A percentile compares a stretch with the other conserved stretches of the same genome.
Evolutionary conservation across 2,888 invertebrate genomes (phyloP).

Genomic region (Sarcophaga subvicina): DNA sequence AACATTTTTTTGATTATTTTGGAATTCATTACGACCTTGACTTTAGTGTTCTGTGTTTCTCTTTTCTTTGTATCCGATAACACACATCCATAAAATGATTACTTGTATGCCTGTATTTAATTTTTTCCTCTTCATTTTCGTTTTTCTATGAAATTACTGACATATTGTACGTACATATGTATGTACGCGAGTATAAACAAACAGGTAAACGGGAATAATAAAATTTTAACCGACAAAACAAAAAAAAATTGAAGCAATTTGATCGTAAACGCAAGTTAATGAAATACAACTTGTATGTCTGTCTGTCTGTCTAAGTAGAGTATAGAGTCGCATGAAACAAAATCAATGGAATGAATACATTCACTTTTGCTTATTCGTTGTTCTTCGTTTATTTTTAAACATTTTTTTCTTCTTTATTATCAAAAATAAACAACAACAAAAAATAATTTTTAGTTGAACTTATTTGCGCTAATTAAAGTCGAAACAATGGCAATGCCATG

Average conservation of each 20-base stretch:
- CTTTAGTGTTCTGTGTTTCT: slow-evolving; percentile 38
- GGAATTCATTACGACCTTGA: slow-evolving; percentile 61
- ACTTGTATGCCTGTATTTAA: background rate
- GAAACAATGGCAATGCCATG: too few species aligned
- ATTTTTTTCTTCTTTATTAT: slow-evolving; percentile 64
- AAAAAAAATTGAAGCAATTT: slow-evolving; percentile 24
- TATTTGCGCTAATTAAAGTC: too few species aligned
- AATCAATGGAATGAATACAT: slow-evolving; percentile 22
- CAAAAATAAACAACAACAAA: slow-evolving; percentile 24
- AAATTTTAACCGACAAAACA: slow-evolving; percentile 1
- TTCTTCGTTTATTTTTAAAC: slow-evolving; percentile 75
- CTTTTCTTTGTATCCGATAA: slow-evolving; percentile 33
- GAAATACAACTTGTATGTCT: too few species aligned
- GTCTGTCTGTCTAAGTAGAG: background rate
- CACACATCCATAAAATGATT: slow-evolving; percentile 21
- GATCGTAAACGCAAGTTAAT: slow-evolving; percentile 1
- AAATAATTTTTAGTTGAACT: background rate
- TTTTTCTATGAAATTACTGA: background rate
- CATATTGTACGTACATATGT: background rate
- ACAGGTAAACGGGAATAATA: slow-evolving; percentile 33
- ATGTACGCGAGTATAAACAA: slow-evolving; percentile 34
- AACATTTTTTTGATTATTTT: slow-evolving; percentile 29
- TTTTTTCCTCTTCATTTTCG: background rate
- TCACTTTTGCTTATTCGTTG: slow-evolving; percentile 60
- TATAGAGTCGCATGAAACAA: background rate